Evolutionary conservation across 2,888 invertebrate species (phyloP).

Genomic region (Stenolophus ochropezus): DNA sequence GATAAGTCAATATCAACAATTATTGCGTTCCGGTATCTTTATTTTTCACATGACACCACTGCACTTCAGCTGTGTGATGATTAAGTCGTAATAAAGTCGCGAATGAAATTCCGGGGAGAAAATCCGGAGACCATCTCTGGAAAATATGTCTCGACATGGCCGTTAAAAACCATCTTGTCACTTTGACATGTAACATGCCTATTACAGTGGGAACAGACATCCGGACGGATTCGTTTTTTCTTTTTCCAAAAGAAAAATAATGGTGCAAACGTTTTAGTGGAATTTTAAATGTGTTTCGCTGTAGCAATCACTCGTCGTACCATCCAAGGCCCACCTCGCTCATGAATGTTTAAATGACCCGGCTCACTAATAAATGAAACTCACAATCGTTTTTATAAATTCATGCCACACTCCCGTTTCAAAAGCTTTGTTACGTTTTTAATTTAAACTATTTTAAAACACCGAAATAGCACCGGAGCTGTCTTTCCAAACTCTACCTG

Average conservation of each 20-base stretch:
- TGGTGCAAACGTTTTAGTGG: conserved; percentile 47
- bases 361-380: conserved; percentile 41
- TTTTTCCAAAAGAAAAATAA: conserved; percentile 51
- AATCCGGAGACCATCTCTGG: not conserved
- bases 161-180: conserved; percentile 38
- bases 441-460: not conserved
- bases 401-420: not conserved
- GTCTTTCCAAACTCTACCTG: too few relatives aligned
- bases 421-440: not conserved
- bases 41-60: too few relatives aligned
- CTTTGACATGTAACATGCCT: conserved; percentile 48
- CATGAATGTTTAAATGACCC: conserved; percentile 48
- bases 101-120: not conserved
- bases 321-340: not conserved
- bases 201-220: conserved; percentile 38
- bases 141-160: not conserved
- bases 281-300: conserved; percentile 48
- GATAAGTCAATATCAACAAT: too few relatives aligned
- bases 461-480: too few relatives aligned
- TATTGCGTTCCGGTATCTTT: too few relatives aligned
- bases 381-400: conserved; percentile 42
- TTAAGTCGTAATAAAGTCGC: not conserved
- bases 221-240: conserved; percentile 42
- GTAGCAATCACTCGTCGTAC: conserved; percentile 14
- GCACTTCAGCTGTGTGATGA: too few relatives aligned